phyloP scores from a whole-genome alignment of 2,113 vertebrate species.

The Chloroceryle aenea region DNA sequence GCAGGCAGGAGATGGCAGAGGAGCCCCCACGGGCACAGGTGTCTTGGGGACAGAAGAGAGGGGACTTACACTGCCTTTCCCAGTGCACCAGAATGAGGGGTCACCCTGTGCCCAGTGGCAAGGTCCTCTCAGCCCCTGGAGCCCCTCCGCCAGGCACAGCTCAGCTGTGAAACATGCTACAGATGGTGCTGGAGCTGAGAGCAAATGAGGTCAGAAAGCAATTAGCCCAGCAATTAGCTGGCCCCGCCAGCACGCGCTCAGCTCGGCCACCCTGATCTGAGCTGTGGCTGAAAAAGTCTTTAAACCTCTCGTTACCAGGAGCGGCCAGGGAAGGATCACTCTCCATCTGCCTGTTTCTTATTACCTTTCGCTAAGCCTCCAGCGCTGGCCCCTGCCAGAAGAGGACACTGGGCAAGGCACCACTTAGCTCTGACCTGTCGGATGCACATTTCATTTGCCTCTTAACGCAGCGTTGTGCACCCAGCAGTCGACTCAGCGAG shows the following conservation, averaged over 20 bases:
- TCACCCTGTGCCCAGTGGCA: not conserved
- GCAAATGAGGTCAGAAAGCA: not conserved
- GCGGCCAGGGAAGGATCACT: not conserved
- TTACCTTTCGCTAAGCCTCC: not conserved
- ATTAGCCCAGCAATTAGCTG: not conserved
- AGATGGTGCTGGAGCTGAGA: not conserved
- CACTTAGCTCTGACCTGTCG: accelerated
- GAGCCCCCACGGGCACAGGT: accelerated
- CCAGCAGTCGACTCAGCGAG: not conserved
- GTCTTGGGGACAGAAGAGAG: not conserved
- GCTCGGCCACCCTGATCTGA: accelerated
- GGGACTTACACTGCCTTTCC: not conserved
- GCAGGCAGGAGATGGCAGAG: not conserved
- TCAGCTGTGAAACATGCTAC: not conserved
- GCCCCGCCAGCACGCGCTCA: accelerated
- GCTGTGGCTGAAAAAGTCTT: not conserved
- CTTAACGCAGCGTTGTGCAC: not conserved
- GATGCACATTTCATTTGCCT: not conserved
- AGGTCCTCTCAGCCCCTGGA: not conserved
- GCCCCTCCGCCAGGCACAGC: not conserved
- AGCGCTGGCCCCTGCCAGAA: not conserved
- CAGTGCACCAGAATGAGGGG: accelerated
- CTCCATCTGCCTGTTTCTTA: not conserved
- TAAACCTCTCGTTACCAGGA: not conserved
- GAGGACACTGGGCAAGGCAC: not conserved